A percentile compares a stretch with the other conserved stretches of the same genome.
phyloP scores from a whole-genome alignment of 2,888 invertebrate species.

The Dorcus hopei region DNA sequence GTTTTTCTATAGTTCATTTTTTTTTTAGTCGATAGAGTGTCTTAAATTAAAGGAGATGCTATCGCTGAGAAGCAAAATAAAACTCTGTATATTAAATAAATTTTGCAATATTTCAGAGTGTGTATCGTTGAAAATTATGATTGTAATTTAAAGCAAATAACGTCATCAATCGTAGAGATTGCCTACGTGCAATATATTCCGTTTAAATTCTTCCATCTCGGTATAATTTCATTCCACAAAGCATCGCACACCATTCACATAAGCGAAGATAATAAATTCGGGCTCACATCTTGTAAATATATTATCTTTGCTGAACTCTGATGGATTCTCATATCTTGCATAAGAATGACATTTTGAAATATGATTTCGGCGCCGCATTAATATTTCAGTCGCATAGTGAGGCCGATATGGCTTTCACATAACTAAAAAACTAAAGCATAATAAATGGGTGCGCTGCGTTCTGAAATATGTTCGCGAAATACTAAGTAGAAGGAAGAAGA shows the following conservation, averaged over 20 bases:
- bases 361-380: slow-evolving; percentile 37
- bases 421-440: slow-evolving; percentile 34
- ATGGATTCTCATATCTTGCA: slow-evolving; percentile 23
- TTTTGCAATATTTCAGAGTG: no score
- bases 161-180: no score
- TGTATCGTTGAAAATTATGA: no score
- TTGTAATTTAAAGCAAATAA: no score
- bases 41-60: no score
- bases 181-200: no score
- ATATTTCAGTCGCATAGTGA: slow-evolving; percentile 36
- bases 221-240: no score
- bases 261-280: slow-evolving; percentile 23
- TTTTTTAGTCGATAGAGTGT: no score
- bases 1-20: no score
- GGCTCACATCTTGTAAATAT: slow-evolving; percentile 26
- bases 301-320: slow-evolving; percentile 24
- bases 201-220: no score
- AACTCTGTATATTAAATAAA: no score
- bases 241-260: neutral
- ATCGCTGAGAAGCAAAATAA: no score
- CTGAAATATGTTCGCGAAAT: slow-evolving; percentile 25
- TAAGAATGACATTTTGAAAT: slow-evolving; percentile 36
- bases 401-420: slow-evolving; percentile 27
- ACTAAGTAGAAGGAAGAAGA: slow-evolving; percentile 15
- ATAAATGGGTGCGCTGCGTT: slow-evolving; percentile 30